Evolutionary conservation across 2,888 invertebrate species (phyloP), one percentile per base, ranked within the genome.

Genomic region (Drosophila neonasuta): DNA sequence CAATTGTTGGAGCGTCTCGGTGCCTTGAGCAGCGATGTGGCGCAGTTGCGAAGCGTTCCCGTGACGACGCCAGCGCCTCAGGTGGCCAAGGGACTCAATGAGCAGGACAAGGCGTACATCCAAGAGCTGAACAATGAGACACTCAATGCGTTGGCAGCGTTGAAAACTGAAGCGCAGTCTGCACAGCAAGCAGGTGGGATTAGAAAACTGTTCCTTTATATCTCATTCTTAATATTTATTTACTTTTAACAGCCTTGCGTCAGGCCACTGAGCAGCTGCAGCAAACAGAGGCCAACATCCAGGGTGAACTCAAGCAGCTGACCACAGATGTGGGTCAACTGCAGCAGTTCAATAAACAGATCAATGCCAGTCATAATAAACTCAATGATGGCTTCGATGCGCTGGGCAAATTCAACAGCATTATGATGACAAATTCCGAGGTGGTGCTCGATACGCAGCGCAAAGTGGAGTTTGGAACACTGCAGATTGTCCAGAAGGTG

Each of bases 401-500:
- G 0, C 91, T 97, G 55, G 92, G 93, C 2, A 95, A 95, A 88
- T 94, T 95, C 63, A 96, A 96, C 87, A 93, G 94, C 74, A 94
- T 97, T 2, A 92, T 97, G 90, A 92, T 96, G 51, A 94, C 96
- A 86, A 97, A 96, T 45, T 95, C 96, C 0, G 97, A 97, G 91
- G 94, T 95, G 87, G 96, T 97, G 34, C 90, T 96, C 86, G 96
- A 96, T 66, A 96, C 95, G 1, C 97, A 96, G 90, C 94, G 96
- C 56, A 93, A 96, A 45, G 93, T 97, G 11, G 97, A 97, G 87
- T 96, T 96, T 82, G 96, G 96, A 6, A 95, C 96, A 0, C 94
- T 96, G 83, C 95, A 96, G 90, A 95, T 97, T 68, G 91, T 96
- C 36, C 91, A 94, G 51, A 96, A 96, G 88, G 92, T 97, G 50